Evolutionary conservation across 2,113 vertebrate species (phyloP).

Genomic region (Stegastes partitus): DNA sequence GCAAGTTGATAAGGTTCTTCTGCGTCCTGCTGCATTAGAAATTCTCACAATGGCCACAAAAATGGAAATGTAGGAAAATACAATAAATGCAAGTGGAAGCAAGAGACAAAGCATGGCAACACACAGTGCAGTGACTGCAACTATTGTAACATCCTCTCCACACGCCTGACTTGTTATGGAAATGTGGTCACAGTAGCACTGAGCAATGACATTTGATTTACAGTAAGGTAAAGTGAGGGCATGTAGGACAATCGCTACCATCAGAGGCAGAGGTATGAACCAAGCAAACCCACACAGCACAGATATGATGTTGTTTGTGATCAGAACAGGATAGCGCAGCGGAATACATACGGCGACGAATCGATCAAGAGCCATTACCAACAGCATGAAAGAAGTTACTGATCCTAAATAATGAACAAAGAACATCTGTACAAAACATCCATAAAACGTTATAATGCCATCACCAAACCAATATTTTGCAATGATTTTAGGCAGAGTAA

Average conservation of each 20-base stretch:
- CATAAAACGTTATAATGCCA: constrained; percentile 61
- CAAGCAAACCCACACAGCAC: constrained; percentile 68
- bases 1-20: constrained; percentile 77
- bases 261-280: constrained; percentile 60
- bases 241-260: constrained; percentile 36
- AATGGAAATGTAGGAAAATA: constrained; percentile 75
- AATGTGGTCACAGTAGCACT: constrained; percentile 77
- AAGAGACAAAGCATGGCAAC: constrained; percentile 76
- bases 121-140: constrained; percentile 1
- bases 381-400: constrained; percentile 72
- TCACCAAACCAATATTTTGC: constrained; percentile 73
- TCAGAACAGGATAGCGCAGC: constrained; percentile 69
- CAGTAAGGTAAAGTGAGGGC: constrained; percentile 65
- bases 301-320: constrained; percentile 68
- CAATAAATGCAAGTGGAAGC: constrained; percentile 75
- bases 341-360: constrained; percentile 78
- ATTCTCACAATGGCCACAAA: constrained; percentile 71
- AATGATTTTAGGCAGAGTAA: constrained; percentile 76
- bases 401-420: constrained; percentile 79
- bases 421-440: constrained; percentile 80
- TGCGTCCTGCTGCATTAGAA: constrained; percentile 52
- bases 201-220: constrained; percentile 75
- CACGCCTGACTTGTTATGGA: constrained; percentile 71
- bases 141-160: constrained; percentile 1
- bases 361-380: constrained; percentile 80